Conservation (phyloP, 2,888 invertebrate species). For the Latrodectus hesperus region DNA sequence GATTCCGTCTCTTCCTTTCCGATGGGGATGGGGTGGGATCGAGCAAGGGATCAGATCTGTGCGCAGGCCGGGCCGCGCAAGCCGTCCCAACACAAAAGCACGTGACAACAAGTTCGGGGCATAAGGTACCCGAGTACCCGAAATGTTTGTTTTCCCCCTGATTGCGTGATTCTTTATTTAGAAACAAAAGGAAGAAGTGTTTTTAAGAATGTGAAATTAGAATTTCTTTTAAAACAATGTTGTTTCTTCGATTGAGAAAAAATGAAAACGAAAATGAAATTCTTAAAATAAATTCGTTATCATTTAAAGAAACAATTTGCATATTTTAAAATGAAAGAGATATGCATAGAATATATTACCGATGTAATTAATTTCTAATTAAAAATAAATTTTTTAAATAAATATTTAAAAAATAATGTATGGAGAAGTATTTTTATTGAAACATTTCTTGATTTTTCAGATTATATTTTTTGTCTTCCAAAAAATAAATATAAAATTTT, state of each 20-base stretch:
- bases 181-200: not conserved
- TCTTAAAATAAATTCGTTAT: no score
- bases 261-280: not conserved
- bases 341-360: no score
- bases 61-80: slow-evolving; percentile 46
- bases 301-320: no score
- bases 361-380: no score
- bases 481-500: no score
- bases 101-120: slow-evolving; percentile 37
- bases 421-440: no score
- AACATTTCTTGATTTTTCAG: no score
- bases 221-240: not conserved
- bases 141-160: not conserved
- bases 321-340: no score
- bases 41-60: not conserved
- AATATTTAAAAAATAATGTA: no score
- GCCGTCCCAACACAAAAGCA: slow-evolving; percentile 56
- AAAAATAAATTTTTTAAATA: no score
- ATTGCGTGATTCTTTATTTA: no score
- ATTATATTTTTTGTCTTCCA: no score
- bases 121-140: not conserved
- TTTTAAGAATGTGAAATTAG: not conserved
- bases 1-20: slow-evolving; percentile 12
- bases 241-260: not conserved
- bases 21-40: slow-evolving; percentile 12